A percentile compares a stretch with the other conserved stretches of the same genome.
These are phyloP conservation scores for Taxidea taxus DNA, from an alignment of 2,113 vertebrate species.

Conservation along the genomic window DNA sequence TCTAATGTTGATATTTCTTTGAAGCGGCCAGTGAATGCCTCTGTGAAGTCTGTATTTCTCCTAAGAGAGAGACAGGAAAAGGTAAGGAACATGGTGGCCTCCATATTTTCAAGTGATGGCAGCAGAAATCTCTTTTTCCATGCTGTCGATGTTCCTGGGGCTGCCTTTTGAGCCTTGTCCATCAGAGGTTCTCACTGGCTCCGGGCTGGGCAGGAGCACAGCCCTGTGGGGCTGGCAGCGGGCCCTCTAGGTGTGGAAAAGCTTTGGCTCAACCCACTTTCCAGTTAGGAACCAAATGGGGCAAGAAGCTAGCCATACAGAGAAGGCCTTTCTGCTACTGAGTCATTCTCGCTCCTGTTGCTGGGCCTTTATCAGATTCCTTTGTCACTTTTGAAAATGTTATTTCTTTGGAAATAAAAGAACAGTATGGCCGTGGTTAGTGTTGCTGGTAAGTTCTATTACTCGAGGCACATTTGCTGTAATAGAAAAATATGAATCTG, in stretches of 20 bases:
- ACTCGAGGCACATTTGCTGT: neutral
- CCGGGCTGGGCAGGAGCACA: neutral
- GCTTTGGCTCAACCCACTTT: neutral
- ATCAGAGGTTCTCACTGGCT: neutral
- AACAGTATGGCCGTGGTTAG: neutral
- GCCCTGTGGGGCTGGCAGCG: neutral
- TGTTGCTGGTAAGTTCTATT: conserved; percentile 37
- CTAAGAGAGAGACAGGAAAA: neutral
- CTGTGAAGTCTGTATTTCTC: neutral
- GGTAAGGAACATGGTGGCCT: neutral
- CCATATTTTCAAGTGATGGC: neutral
- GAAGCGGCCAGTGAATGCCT: neutral
- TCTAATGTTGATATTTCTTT: neutral
- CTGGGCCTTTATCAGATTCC: conserved; percentile 41
- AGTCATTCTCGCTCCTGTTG: neutral
- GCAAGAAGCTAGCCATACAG: neutral
- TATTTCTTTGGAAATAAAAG: conserved; percentile 68
- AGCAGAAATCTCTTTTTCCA: neutral
- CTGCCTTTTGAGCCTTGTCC: neutral
- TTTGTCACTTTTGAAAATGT: conserved; percentile 62
- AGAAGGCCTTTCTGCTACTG: neutral
- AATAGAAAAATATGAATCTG: conserved; percentile 53
- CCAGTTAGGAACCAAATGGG: neutral
- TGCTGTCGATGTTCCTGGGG: neutral
- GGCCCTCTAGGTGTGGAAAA: neutral